Base-by-base conservation (phyloP, 2,797 vertebrate species). In the Pipistrellus kuhlii region DNA sequence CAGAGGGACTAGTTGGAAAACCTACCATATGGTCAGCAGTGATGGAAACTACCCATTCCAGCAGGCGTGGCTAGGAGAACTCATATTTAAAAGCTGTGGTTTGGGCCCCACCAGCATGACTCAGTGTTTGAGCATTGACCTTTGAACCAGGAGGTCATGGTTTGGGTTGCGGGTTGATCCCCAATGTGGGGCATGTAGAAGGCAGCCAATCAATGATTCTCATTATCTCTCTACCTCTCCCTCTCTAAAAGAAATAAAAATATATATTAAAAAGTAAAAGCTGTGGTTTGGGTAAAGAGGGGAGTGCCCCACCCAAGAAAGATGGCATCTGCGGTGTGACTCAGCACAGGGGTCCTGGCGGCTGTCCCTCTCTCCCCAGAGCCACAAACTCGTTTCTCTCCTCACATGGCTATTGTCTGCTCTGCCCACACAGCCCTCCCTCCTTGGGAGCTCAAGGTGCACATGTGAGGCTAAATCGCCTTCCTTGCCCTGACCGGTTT, bases 41-140 rank as follows among this genome's bases (percentile, higher is more conserved):
- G 15, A 78, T 8, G 4, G 12, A 69, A 78, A 77, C 8, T 7
- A 35, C 25, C 2, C 38, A 53, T 62, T 64, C 21, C 48, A 38
- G 41, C 7, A 13, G n/a, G 27, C 55, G 66, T 72, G 68, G 35
- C 44, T 68, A 35, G 51, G 51, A 53, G 71, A 75, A 90, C 75
- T 85, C 94, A 72, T 90, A 83, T 91, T 85, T 93, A n/a, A 46
- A 82, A 82, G 27, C 27, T 44, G 57, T 44, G 57, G 81, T 71
- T 66, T 59, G 57, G 57, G 53, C 53, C 53, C 53, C 18, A 18
- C 53, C 53, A 59, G 57, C 11, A 5, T 59, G 57, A 27, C 57
- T 59, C 57, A 27, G 57, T 59, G 57, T 59, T 59, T 59, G 57
- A 59, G 25, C 57, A 59, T 2, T 59, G 25, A 59, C 25, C 57